Percentiles rank a stretch among this genome's conserved stretches.
Conservation (phyloP, 2,888 invertebrate species). For the Thyatira batis region DNA sequence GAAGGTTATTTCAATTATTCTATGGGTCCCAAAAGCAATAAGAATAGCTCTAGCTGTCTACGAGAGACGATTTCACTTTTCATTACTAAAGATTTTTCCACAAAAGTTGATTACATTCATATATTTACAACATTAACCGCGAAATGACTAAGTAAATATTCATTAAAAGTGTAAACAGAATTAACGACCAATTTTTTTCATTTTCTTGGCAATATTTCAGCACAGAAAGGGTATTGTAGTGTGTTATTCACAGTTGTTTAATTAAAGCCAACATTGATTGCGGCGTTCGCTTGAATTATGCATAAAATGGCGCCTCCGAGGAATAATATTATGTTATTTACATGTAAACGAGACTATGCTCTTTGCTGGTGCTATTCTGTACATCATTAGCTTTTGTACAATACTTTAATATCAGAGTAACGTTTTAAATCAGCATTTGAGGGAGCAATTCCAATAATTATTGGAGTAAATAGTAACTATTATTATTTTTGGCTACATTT, state of each 20-base stretch:
- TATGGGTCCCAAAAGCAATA: no score
- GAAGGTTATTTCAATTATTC: no score
- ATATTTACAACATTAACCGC: no score
- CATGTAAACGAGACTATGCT: constrained; percentile 30
- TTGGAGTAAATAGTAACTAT: no score
- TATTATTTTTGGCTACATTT: no score
- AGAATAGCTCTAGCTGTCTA: no score
- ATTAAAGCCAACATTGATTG: constrained; percentile 41
- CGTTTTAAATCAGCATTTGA: neutral
- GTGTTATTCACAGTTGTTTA: constrained; percentile 29
- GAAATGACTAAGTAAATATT: neutral
- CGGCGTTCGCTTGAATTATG: constrained; percentile 37
- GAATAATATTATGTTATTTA: constrained; percentile 34
- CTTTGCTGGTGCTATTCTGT: neutral
- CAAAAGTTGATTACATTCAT: no score
- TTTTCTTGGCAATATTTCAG: neutral
- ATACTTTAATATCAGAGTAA: no score
- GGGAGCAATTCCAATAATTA: no score
- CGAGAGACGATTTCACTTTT: no score
- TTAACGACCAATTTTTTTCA: neutral
- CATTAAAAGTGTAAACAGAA: neutral
- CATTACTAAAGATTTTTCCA: no score
- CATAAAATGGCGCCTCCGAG: constrained; percentile 28
- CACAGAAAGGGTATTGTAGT: neutral
- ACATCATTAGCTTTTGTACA: constrained; percentile 12